Evolutionary conservation across 2,888 invertebrate species (phyloP).

Genomic region (Smittia aterrima): DNA sequence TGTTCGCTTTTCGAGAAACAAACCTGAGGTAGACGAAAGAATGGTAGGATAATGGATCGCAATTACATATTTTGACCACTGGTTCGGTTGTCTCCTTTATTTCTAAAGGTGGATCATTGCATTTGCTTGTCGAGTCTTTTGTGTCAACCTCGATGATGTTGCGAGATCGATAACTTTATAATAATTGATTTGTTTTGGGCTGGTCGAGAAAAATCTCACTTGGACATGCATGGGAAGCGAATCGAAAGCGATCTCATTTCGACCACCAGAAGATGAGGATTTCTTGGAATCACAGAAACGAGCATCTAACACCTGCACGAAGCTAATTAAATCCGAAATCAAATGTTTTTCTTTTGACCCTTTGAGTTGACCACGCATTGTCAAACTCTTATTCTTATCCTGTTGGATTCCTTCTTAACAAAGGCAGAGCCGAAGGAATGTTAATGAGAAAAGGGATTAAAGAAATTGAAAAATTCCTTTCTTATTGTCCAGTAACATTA

Average conservation of each 20-base stretch:
- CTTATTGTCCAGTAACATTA: neutral
- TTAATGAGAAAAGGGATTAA: conserved; percentile 32
- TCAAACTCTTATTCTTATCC: neutral
- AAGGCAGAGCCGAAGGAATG: neutral
- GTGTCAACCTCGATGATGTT: conserved; percentile 10
- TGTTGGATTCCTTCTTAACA: conserved; percentile 34
- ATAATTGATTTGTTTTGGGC: neutral
- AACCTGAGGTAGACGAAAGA: conserved; percentile 18
- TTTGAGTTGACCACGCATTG: neutral
- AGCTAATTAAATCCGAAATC: neutral
- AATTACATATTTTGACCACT: conserved; percentile 42
- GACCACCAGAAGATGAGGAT: conserved; percentile 11
- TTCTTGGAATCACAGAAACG: neutral
- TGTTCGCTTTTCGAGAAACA: conserved; percentile 14
- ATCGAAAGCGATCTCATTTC: neutral
- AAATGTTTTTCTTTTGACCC: conserved; percentile 29
- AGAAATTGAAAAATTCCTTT: neutral
- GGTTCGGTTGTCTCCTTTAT: neutral
- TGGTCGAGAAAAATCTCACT: neutral
- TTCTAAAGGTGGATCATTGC: no score
- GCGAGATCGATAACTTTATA: conserved; percentile 16
- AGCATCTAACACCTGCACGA: conserved; percentile 3
- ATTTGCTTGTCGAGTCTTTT: conserved; percentile 6
- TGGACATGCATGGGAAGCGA: neutral
- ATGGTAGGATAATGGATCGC: conserved; percentile 27